A percentile compares a stretch with the other conserved stretches of the same genome.
These are phyloP conservation scores for Bemisia tabaci DNA, from an alignment of 1,140 invertebrate species.

Conservation along the genomic window DNA sequence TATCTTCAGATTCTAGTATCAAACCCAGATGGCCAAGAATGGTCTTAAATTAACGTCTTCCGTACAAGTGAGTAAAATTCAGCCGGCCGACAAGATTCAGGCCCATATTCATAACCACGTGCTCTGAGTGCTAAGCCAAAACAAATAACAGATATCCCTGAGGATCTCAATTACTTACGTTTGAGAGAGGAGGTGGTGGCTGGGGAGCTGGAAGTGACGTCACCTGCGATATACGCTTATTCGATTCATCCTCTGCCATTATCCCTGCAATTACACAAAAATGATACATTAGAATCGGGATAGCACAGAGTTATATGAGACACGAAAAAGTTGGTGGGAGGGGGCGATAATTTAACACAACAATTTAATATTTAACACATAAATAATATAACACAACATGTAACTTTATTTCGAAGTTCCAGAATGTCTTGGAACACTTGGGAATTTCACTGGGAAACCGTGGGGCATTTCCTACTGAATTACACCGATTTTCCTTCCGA, in stretches of 20 bases:
- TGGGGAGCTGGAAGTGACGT: neutral
- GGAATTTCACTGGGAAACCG: neutral
- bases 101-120: too few species aligned
- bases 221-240: neutral
- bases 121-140: too few species aligned
- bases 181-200: neutral
- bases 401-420: too few species aligned
- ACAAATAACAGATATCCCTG: too few species aligned
- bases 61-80: too few species aligned
- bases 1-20: too few species aligned
- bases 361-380: neutral
- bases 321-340: neutral
- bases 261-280: neutral
- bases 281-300: neutral
- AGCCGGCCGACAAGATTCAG: too few species aligned
- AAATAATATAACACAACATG: neutral
- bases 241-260: neutral
- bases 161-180: neutral
- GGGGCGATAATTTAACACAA: neutral
- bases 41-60: too few species aligned
- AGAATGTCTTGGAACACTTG: neutral
- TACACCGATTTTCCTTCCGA: too few species aligned
- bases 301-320: neutral
- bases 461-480: too few species aligned
- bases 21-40: too few species aligned